Base-by-base conservation (phyloP, 2,113 vertebrate genomes). In the Mystacornis crossleyi region DNA sequence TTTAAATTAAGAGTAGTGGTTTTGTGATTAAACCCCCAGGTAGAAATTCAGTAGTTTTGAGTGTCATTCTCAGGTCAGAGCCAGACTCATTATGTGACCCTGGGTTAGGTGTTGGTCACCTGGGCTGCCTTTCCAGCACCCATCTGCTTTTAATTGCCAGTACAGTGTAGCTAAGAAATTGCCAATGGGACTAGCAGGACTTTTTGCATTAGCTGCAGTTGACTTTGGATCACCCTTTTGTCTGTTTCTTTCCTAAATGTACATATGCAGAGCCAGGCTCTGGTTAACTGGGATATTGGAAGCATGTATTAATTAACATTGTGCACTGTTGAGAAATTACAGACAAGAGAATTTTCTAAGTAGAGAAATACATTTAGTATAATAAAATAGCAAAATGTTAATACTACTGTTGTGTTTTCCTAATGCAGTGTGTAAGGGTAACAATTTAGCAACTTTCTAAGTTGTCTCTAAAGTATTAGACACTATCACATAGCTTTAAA, bases 1-100 rank as follows among this genome's bases (percentile, higher is more conserved):
- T 97, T 94, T 61, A 85, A 84, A 95, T 96, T 94, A 94, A 53
- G 75, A 79, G 14, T 29, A 80, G 69, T 79, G 53, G 65, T 89
- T 95, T 90, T 92, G 40, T 93, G 57, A 92, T 93, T 86, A 92
- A 93, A 64, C n/a, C 69, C 36, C 65, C 64, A 45, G 75, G 86
- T 78, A 71, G 93, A 60, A 89, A 62, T 60, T 86, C 31, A 45
- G 55, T n/a, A 38, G 16, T 25, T 36, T 36, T 58, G 38, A 64
- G 71, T n/a, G 86, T 33, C 3, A 3, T 26, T 53, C 51, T 67
- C 42, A 78, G 58, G 57, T 50, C 34, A 70, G 66, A 79, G 48
- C 10, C 42, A 73, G 58, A 9, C 14, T 74, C 69, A 42, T 78
- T 90, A 14, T 48, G 57, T 95, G 82, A 90, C 92, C 67, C 61